Conservation (phyloP, 2,797 vertebrate species). For the Pseudomugil gertrudae region DNA sequence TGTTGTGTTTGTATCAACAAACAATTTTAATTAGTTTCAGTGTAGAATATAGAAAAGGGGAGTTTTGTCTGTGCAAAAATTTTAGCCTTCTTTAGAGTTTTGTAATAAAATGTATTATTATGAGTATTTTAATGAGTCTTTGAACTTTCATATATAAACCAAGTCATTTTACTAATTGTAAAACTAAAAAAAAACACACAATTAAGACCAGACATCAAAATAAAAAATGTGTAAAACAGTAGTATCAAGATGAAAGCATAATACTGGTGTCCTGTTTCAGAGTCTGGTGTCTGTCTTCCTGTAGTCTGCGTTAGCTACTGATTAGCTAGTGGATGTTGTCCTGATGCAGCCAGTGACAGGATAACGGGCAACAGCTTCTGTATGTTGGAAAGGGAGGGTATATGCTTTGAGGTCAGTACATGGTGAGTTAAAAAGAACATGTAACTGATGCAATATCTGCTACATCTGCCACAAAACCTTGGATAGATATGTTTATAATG, state of each 20-base stretch:
- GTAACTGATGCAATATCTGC: not conserved
- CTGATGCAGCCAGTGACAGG: not conserved
- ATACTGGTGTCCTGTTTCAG: not conserved
- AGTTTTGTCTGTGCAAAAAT: not conserved
- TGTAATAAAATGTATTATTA: not conserved
- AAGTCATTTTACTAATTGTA: not conserved
- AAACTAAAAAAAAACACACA: not conserved
- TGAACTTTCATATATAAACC: too few species aligned
- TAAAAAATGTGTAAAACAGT: not conserved
- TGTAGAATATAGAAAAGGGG: not conserved
- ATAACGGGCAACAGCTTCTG: not conserved
- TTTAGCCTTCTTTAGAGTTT: not conserved
- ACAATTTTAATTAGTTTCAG: not conserved
- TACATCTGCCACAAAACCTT: not conserved
- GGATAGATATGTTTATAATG: not conserved
- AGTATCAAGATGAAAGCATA: not conserved
- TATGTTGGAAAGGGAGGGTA: not conserved
- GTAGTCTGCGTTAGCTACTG: not conserved
- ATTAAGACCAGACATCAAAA: not conserved
- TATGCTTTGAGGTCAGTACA: not conserved
- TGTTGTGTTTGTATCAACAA: not conserved
- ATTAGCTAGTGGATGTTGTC: not conserved
- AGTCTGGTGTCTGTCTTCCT: not conserved
- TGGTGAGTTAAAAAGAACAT: not conserved
- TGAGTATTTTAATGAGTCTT: too few species aligned